These are phyloP conservation scores for Periplaneta americana DNA, from an alignment of 1,140 invertebrate genomes.

Conservation along the genomic window DNA sequence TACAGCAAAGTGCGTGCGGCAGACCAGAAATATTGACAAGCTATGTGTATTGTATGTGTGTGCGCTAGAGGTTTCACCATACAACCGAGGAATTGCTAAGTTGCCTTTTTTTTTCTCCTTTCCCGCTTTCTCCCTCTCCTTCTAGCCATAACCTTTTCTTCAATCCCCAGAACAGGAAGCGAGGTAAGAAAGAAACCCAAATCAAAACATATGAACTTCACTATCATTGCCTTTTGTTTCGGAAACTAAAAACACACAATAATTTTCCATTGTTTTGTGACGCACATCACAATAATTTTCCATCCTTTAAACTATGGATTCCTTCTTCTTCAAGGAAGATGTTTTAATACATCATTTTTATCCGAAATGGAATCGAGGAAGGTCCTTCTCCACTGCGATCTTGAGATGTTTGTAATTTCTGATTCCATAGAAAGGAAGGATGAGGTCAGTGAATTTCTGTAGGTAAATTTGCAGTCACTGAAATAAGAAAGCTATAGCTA, in stretches of 20 bases:
- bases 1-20: background rate
- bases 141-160: no score
- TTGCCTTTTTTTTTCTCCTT: background rate
- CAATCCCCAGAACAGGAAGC: background rate
- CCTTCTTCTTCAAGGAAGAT: no score
- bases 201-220: background rate
- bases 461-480: no score
- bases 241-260: background rate
- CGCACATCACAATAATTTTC: background rate
- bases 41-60: background rate
- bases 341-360: no score
- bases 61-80: background rate
- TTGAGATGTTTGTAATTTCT: no score
- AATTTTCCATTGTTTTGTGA: background rate
- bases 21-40: conserved; percentile 15
- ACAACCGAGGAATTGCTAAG: background rate
- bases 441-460: no score
- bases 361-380: no score
- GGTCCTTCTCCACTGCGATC: no score
- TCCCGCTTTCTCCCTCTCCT: background rate
- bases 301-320: no score
- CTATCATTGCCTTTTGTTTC: background rate
- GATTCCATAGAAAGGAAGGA: no score
- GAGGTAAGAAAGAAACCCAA: background rate
- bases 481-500: no score